Percentiles rank a stretch among this genome's conserved stretches.
Evolutionary conservation across 2,113 vertebrate species (phyloP).

Genomic region (Chloropsis cyanopogon): DNA sequence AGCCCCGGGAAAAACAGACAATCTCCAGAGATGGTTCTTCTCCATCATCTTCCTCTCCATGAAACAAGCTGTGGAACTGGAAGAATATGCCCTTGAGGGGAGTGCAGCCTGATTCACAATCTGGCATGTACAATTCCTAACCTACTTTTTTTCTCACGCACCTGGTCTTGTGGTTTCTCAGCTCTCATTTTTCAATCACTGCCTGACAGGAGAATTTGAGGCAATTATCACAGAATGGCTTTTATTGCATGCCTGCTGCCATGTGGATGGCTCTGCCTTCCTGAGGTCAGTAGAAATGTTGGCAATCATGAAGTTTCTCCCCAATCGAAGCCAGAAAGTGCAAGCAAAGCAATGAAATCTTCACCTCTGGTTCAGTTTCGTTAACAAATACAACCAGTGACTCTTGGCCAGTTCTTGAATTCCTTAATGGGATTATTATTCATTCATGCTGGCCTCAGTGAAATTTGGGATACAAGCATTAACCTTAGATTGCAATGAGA

Average conservation of each 20-base stretch:
- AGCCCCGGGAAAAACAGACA: background rate
- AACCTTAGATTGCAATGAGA: background rate
- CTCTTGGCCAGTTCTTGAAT: constrained; percentile 25
- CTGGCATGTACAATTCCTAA: background rate
- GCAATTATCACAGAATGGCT: background rate
- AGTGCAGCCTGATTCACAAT: background rate
- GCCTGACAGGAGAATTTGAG: background rate
- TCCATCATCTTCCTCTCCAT: background rate
- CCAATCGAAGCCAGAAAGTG: background rate
- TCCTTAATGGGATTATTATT: constrained; percentile 35
- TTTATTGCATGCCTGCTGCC: background rate
- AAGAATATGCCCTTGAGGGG: background rate
- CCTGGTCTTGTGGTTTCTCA: background rate
- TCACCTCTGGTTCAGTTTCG: background rate
- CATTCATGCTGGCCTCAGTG: constrained; percentile 11
- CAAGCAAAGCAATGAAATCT: constrained; percentile 9
- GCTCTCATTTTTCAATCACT: background rate
- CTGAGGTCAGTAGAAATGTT: background rate
- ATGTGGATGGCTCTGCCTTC: background rate
- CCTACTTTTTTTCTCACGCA: background rate
- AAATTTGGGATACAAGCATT: constrained; percentile 18
- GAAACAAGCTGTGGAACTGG: background rate
- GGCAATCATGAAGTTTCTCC: background rate
- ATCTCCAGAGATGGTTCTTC: background rate
- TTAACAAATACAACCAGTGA: constrained; percentile 38